phyloP scores from a whole-genome alignment of 2,888 invertebrate genomes.

The Thecocarcelia acutangulata region DNA sequence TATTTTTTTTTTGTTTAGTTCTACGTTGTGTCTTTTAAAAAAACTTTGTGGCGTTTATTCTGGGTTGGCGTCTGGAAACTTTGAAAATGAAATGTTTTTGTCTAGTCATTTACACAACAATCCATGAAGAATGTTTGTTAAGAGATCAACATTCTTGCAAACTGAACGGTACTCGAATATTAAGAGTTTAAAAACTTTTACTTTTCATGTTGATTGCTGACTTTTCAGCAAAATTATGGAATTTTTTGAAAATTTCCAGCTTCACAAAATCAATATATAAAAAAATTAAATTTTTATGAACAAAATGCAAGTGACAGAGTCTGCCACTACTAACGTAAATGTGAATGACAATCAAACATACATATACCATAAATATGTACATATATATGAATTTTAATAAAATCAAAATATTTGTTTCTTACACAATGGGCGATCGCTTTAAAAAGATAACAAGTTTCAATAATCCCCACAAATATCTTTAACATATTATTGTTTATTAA shows the following conservation, averaged over 20 bases:
- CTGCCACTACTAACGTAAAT: too few relatives aligned
- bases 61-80: conserved; percentile 57
- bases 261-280: too few relatives aligned
- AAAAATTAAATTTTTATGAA: too few relatives aligned
- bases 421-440: not conserved
- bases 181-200: not conserved
- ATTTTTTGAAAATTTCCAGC: too few relatives aligned
- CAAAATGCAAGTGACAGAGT: too few relatives aligned
- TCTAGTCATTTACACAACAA: conserved; percentile 46
- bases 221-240: too few relatives aligned
- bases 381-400: too few relatives aligned
- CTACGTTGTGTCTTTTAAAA: conserved; percentile 22
- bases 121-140: conserved; percentile 24
- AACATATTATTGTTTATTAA: not conserved
- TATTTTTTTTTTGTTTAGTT: conserved; percentile 2
- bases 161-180: too few relatives aligned
- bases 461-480: not conserved
- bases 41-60: conserved; percentile 54
- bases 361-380: too few relatives aligned
- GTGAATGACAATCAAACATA: too few relatives aligned
- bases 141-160: not conserved
- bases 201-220: not conserved
- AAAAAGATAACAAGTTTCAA: not conserved
- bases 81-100: conserved; percentile 46
- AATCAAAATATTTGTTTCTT: not conserved